Evolutionary conservation across 2,113 vertebrate species (phyloP).

Genomic region (Prietella phreatophila): DNA sequence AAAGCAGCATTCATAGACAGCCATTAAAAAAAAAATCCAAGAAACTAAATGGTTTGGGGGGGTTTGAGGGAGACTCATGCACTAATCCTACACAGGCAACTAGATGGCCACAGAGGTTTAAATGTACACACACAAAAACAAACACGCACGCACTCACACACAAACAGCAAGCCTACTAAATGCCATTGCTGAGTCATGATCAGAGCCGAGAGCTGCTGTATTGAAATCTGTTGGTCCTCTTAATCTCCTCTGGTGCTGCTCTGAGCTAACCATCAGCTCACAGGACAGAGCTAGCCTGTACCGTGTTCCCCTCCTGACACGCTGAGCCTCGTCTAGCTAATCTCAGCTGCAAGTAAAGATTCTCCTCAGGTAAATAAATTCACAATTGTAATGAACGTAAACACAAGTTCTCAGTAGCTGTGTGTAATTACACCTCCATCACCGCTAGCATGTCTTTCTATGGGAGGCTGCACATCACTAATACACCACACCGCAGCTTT

Average conservation of each 20-base stretch:
- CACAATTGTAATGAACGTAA: not conserved
- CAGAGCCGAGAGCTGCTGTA: constrained; percentile 53
- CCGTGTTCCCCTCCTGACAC: constrained; percentile 18
- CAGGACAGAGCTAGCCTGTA: constrained; percentile 33
- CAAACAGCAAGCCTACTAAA: constrained; percentile 47
- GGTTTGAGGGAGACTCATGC: not conserved
- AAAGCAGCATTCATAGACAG: not conserved
- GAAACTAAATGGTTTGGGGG: constrained; percentile 4
- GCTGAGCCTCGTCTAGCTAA: constrained; percentile 27
- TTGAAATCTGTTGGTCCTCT: constrained; percentile 57
- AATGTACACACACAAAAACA: not conserved
- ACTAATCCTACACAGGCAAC: not conserved
- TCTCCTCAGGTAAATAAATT: not conserved
- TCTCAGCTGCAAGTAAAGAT: not conserved
- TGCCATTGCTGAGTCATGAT: constrained; percentile 61
- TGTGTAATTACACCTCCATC: not conserved
- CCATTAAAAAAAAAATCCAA: not conserved
- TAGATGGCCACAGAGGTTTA: constrained; percentile 1
- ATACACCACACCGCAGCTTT: not conserved
- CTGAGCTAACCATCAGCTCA: constrained; percentile 32
- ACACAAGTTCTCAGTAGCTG: not conserved
- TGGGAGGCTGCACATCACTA: constrained; percentile 3
- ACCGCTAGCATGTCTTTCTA: not conserved
- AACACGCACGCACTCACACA: not conserved
- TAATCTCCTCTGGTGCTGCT: constrained; percentile 53